Evolutionary conservation across 2,113 vertebrate species (phyloP).

Genomic region (Eulacestoma nigropectus): DNA sequence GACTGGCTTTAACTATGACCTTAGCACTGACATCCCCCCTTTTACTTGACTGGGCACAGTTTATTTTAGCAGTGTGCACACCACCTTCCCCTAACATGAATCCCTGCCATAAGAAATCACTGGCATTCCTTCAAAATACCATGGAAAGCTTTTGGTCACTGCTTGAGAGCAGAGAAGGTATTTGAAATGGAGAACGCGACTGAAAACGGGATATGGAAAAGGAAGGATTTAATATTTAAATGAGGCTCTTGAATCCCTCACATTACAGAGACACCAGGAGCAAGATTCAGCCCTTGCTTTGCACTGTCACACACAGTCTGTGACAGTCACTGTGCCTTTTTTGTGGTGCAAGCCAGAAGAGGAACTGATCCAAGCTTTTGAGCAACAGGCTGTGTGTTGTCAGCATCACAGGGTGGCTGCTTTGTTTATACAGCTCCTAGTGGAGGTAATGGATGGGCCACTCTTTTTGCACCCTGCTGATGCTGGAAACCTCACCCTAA

Average conservation of each 20-base stretch:
- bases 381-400: neutral
- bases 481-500: neutral
- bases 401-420: neutral
- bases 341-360: neutral
- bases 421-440: constrained; percentile 14
- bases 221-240: constrained; percentile 39
- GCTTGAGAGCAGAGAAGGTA: neutral
- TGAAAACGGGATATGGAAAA: neutral
- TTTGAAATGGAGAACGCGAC: neutral
- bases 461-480: neutral
- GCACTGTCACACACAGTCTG: neutral
- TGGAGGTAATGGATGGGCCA: neutral
- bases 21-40: neutral
- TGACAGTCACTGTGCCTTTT: neutral
- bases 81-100: constrained; percentile 44
- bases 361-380: neutral
- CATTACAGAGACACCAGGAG: neutral
- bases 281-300: neutral
- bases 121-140: constrained; percentile 32
- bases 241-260: neutral
- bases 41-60: constrained; percentile 8
- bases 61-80: constrained; percentile 50
- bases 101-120: constrained; percentile 46
- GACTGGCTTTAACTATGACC: neutral
- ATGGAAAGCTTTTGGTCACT: neutral